Evolutionary conservation across 2,888 invertebrate species (phyloP).

Genomic region (Dorcus parallelipipedus): DNA sequence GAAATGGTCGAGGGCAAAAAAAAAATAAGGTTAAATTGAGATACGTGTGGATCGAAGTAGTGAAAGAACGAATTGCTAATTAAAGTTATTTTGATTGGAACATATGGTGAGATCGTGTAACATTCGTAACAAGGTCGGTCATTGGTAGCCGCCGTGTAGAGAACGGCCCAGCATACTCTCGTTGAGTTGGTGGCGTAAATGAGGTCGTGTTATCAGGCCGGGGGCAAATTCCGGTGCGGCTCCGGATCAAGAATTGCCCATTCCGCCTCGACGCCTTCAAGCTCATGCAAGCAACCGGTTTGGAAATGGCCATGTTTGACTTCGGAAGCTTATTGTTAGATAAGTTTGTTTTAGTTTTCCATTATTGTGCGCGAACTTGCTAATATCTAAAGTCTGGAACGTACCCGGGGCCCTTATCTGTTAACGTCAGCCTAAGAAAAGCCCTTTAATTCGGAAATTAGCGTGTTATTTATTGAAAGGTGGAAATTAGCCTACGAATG

Average conservation of each 20-base stretch:
- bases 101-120: constrained; percentile 11
- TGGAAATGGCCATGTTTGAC: constrained; percentile 32
- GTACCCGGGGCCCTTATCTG: constrained; percentile 20
- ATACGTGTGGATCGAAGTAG: too few species aligned
- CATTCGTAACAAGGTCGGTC: constrained; percentile 29
- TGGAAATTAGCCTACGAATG: constrained; percentile 19
- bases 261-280: constrained; percentile 30
- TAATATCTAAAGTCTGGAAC: constrained; percentile 22
- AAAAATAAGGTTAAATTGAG: too few species aligned
- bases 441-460: constrained; percentile 22
- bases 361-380: constrained; percentile 24
- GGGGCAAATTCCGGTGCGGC: constrained; percentile 30
- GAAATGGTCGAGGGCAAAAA: too few species aligned
- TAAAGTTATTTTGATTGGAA: constrained; percentile 1
- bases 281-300: constrained; percentile 32
- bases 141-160: constrained; percentile 13
- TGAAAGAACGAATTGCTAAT: constrained; percentile 2
- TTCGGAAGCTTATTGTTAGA: constrained; percentile 31
- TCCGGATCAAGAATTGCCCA: constrained; percentile 32
- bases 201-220: constrained; percentile 32
- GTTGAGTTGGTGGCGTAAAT: constrained; percentile 21
- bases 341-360: constrained; percentile 31
- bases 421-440: constrained; percentile 25
- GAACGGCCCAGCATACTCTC: constrained; percentile 20
- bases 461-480: constrained; percentile 19